Conservation (phyloP, 2,113 vertebrate species). For the Balaeniceps rex region DNA sequence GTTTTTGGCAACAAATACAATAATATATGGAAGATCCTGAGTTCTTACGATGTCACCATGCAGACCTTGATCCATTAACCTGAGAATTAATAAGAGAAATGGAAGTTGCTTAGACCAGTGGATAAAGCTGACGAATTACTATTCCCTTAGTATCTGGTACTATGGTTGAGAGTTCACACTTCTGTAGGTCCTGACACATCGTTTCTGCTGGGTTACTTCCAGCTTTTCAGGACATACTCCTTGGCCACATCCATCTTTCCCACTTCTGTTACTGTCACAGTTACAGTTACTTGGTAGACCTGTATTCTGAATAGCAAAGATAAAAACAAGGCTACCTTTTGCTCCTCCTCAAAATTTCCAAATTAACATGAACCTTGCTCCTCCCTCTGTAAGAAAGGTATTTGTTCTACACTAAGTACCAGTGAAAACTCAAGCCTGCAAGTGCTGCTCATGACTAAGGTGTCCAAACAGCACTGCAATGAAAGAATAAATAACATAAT, state of each 20-base stretch:
- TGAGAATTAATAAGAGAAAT: slow-evolving; percentile 34
- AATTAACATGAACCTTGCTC: too few species aligned
- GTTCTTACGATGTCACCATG: slow-evolving; percentile 82
- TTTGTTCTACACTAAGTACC: background rate
- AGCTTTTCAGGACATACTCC: background rate
- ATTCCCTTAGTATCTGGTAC: background rate
- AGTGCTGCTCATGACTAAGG: background rate
- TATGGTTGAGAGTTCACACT: background rate
- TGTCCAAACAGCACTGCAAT: background rate
- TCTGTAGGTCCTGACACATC: background rate
- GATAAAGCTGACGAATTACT: background rate
- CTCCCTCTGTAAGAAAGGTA: background rate
- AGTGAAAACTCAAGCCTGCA: background rate
- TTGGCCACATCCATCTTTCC: background rate
- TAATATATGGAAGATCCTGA: slow-evolving; percentile 83
- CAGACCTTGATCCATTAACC: slow-evolving; percentile 87
- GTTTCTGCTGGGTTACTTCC: background rate
- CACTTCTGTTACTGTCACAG: background rate
- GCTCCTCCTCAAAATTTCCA: background rate
- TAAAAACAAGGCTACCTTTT: background rate
- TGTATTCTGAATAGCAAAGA: background rate
- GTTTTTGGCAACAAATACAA: slow-evolving; percentile 76
- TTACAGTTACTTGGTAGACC: background rate
- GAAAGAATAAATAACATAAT: too few species aligned
- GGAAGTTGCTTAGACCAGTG: background rate